These are phyloP conservation scores for Sorex araneus DNA, from an alignment of 2,113 vertebrate genomes.

Conservation along the genomic window DNA sequence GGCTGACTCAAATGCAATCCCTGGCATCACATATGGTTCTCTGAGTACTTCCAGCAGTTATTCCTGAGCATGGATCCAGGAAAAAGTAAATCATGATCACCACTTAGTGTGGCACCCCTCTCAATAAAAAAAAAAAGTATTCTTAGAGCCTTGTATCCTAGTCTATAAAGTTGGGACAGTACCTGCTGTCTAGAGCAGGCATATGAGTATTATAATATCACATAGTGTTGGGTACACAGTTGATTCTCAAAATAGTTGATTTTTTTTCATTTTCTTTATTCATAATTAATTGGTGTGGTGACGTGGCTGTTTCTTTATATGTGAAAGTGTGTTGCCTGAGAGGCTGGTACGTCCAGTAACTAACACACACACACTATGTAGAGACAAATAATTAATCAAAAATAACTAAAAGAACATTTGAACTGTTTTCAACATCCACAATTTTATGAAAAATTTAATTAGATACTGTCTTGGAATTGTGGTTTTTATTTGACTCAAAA, in stretches of 20 bases:
- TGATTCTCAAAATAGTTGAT: not conserved
- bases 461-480: not conserved
- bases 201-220: not conserved
- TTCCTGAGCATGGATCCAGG: too few species aligned
- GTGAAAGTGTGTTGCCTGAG: slow-evolving; percentile 32
- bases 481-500: not conserved
- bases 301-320: not conserved
- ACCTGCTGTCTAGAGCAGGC: not conserved
- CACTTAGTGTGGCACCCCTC: too few species aligned
- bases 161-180: slow-evolving; percentile 7
- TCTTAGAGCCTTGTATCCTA: not conserved
- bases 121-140: too few species aligned
- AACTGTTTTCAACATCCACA: slow-evolving; percentile 13
- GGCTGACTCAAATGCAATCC: too few species aligned
- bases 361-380: not conserved
- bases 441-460: slow-evolving; percentile 3
- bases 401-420: not conserved
- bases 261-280: not conserved
- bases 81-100: too few species aligned
- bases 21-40: too few species aligned
- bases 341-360: not conserved
- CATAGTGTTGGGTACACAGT: not conserved
- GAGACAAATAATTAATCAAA: not conserved
- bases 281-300: not conserved
- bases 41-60: too few species aligned